Base-by-base conservation (phyloP, 2,113 vertebrate species). In the Gymnocephalus cernua region DNA sequence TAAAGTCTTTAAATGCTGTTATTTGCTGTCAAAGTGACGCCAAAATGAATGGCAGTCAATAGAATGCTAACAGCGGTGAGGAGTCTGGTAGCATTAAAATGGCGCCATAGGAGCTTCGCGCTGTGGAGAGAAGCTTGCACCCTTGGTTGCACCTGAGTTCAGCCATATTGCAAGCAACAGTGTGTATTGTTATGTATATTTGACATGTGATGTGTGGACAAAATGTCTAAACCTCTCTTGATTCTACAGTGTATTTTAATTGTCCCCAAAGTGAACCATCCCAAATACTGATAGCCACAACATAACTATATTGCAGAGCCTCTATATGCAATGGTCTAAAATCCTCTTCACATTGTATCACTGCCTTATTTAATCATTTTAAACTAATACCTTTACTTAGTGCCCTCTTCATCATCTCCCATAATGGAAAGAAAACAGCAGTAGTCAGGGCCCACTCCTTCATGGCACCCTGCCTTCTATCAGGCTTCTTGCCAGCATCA, bases 401-500 rank as follows among this genome's bases (percentile, higher is more conserved):
- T 80, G 67, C 59, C 5, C 29, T 80, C 53, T 79, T 82, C 77
- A 63, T 78, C 78, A 82, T 82, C 53, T 65, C 54, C 50, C 32
- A 62, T 74, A 66, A 85, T 50, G 68, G 44, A 85, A 81, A 66
- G 29, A 77, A 74, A 74, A 67, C 72, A 75, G 76, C 63, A 51
- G 77, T 65, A 74, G 80, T 73, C 86, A 76, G 47, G 48, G 48
- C 58, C 47, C 8, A 32, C 23, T 75, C 64, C 32, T 2, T 81
- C 66, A 81, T 78, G 82, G 68, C 83, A 35, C 59, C 70, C 73
- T 66, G 64, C 41, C 76, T 70, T 56, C 66, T 75, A 35, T 61
- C 79, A 54, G 68, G 77, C 64, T 51, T 67, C 35, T 59, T 72
- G 85, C 83, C 88, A 90, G 64, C 70, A 27, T 56, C 64, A 47